Evolutionary conservation across 2,888 invertebrate species (phyloP).

Genomic region (Siphlonurus alternatus): DNA sequence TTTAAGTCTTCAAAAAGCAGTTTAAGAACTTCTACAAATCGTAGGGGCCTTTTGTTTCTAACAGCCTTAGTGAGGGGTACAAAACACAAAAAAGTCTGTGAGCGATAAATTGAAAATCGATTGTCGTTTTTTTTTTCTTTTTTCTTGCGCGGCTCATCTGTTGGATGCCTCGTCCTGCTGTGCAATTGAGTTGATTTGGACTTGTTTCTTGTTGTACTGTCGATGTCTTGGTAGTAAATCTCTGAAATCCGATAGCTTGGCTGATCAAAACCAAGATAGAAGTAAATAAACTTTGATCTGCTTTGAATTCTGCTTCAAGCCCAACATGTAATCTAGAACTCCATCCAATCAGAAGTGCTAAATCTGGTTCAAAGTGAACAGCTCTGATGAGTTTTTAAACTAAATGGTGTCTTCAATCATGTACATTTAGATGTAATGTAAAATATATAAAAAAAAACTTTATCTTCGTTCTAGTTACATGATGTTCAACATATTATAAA

Average conservation of each 20-base stretch:
- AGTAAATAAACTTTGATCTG: too few species aligned
- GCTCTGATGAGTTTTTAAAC: not conserved
- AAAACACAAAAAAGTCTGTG: not conserved
- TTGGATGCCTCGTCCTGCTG: not conserved
- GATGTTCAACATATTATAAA: too few species aligned
- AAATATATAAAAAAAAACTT: not conserved
- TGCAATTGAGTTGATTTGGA: not conserved
- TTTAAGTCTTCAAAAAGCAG: not conserved
- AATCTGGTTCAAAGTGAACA: too few species aligned
- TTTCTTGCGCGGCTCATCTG: not conserved
- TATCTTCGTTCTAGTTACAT: not conserved
- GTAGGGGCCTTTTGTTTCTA: not conserved
- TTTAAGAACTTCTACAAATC: not conserved
- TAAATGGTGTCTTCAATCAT: not conserved
- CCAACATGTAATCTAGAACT: too few species aligned
- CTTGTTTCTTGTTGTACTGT: not conserved
- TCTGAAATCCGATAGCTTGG: too few species aligned
- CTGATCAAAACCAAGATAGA: too few species aligned
- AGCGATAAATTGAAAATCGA: slow-evolving; percentile 4
- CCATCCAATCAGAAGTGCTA: too few species aligned
- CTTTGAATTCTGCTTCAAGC: too few species aligned
- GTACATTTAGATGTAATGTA: too few species aligned
- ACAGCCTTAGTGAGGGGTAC: not conserved
- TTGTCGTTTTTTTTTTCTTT: not conserved
- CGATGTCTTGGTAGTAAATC: too few species aligned